Evolutionary conservation across 1,140 invertebrate genomes (phyloP).

Genomic region (Telenomus remus): DNA sequence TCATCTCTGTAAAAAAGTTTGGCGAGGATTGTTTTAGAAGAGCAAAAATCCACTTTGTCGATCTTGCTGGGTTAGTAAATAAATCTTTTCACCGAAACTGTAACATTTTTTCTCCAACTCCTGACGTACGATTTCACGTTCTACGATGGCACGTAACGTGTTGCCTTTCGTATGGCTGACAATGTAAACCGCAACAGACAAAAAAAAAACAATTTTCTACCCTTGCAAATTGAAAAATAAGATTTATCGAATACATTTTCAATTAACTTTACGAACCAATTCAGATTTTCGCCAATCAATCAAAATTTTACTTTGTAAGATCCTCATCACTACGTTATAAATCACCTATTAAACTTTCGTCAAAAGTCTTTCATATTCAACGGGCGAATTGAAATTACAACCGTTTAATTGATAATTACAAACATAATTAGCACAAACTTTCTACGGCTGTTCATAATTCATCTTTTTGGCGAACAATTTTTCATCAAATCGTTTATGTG

Average conservation of each 20-base stretch:
- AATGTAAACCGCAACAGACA: neutral
- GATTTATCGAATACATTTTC: too few relatives aligned
- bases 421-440: slow-evolving; percentile 25
- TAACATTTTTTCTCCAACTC: neutral
- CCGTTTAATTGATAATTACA: slow-evolving; percentile 7
- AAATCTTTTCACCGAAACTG: too few relatives aligned
- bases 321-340: neutral
- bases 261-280: neutral
- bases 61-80: slow-evolving; percentile 79
- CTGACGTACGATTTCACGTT: slow-evolving; percentile 3
- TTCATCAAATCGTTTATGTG: too few relatives aligned
- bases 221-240: too few relatives aligned
- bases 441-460: slow-evolving; percentile 1
- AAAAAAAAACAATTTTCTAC: neutral
- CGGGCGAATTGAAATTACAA: neutral
- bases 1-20: slow-evolving; percentile 75
- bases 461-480: slow-evolving; percentile 22
- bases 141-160: slow-evolving; percentile 1
- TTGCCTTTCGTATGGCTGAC: neutral
- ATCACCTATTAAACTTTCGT: neutral
- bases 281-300: neutral
- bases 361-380: neutral
- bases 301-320: neutral
- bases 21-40: slow-evolving; percentile 74
- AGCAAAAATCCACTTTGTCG: slow-evolving; percentile 81